Evolutionary conservation across 2,888 invertebrate species (phyloP).

Genomic region (Galerucella calmariensis): DNA sequence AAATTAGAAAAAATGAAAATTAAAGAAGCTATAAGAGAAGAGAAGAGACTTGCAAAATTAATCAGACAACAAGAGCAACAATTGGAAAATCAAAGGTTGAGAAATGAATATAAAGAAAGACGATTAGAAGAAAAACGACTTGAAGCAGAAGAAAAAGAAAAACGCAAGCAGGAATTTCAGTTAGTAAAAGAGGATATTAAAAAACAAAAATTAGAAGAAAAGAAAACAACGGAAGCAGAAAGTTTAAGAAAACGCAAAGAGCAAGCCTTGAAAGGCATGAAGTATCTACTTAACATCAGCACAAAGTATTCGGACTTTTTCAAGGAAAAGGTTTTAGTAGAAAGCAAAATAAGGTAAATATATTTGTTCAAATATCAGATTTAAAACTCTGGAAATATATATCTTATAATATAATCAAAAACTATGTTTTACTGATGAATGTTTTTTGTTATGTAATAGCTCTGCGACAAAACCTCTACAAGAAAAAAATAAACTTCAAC

Average conservation of each 20-base stretch:
- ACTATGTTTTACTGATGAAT: neutral
- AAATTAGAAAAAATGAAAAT: neutral
- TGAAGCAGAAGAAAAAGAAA: constrained; percentile 1
- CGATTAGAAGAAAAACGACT: constrained; percentile 19
- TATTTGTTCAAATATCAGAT: neutral
- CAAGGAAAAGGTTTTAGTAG: constrained; percentile 42
- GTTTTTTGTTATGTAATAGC: constrained; percentile 20
- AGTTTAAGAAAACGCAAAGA: constrained; percentile 39
- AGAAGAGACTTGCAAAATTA: constrained; percentile 7
- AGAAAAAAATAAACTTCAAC: constrained; percentile 42
- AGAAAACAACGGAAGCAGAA: constrained; percentile 32
- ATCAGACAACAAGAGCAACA: neutral
- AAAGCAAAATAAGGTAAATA: constrained; percentile 25
- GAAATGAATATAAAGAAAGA: constrained; percentile 10
- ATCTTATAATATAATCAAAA: neutral
- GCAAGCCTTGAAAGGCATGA: constrained; percentile 49
- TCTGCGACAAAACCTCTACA: constrained; percentile 32
- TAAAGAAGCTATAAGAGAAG: constrained; percentile 12
- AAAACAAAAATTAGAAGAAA: constrained; percentile 20
- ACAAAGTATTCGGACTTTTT: constrained; percentile 49
- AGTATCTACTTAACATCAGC: constrained; percentile 48
- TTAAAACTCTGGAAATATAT: neutral
- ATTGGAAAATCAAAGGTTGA: constrained; percentile 14
- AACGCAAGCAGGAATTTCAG: constrained; percentile 7
- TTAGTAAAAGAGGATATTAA: constrained; percentile 8